Conservation (phyloP, 2,797 vertebrate genomes). For the Danio jaintianensis region DNA sequence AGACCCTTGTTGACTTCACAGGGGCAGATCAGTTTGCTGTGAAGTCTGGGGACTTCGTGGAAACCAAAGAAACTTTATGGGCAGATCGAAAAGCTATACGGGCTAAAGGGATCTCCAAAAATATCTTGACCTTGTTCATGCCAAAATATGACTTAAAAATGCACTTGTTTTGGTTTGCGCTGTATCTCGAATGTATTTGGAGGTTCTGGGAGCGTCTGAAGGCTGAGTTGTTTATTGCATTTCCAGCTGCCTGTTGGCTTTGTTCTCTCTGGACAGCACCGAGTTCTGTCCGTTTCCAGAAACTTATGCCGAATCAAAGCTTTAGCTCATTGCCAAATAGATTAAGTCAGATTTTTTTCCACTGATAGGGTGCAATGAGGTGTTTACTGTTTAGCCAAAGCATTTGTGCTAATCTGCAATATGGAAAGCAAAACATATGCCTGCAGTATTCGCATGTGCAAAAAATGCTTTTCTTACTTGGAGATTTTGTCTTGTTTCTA, state of each 20-base stretch:
- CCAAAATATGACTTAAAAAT: conserved; percentile 58
- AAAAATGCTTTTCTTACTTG: too few relatives aligned
- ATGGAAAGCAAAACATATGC: neutral
- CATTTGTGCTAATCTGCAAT: neutral
- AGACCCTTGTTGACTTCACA: conserved; percentile 55
- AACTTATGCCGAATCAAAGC: conserved; percentile 48
- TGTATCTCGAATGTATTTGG: neutral
- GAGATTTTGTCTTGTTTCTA: too few relatives aligned
- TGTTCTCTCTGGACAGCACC: conserved; percentile 43
- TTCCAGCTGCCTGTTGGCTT: conserved; percentile 38
- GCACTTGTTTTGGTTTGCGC: conserved; percentile 32
- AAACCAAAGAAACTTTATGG: conserved; percentile 69
- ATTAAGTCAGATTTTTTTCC: conserved; percentile 39
- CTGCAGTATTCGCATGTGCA: neutral
- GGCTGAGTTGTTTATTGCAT: conserved; percentile 23
- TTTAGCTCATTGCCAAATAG: conserved; percentile 27
- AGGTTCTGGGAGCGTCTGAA: conserved; percentile 19
- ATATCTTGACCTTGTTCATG: conserved; percentile 52
- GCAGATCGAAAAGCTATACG: conserved; percentile 51
- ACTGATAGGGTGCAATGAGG: conserved; percentile 8
- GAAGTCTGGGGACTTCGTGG: conserved; percentile 65
- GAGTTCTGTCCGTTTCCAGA: conserved; percentile 39
- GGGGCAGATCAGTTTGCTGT: conserved; percentile 53
- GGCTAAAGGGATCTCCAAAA: conserved; percentile 17
- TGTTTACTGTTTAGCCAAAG: neutral